phyloP scores from a whole-genome alignment of 2,113 vertebrate species.

The Mionectes macconnelli region DNA sequence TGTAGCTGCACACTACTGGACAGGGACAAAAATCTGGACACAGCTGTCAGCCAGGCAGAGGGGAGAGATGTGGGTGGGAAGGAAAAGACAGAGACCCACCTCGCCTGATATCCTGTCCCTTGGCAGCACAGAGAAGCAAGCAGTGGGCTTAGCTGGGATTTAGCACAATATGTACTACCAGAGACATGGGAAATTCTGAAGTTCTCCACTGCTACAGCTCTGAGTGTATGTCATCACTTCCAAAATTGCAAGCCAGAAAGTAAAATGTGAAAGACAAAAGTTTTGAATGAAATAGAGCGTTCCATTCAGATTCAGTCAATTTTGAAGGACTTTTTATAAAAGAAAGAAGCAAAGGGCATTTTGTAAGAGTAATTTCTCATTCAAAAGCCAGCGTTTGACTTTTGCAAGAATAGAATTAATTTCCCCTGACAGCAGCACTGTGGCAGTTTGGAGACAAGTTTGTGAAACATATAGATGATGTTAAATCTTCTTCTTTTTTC shows the following conservation, averaged over 20 bases:
- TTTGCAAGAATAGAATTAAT: not conserved
- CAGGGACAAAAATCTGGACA: not conserved
- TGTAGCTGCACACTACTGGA: not conserved
- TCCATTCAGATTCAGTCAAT: not conserved
- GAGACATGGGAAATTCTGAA: not conserved
- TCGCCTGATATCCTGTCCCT: not conserved
- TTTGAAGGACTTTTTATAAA: not conserved
- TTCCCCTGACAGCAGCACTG: not conserved
- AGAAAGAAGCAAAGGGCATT: not conserved
- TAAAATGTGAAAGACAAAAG: not conserved
- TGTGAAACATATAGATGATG: not conserved
- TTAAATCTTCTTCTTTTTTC: not conserved
- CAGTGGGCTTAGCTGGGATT: not conserved
- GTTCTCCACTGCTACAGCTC: not conserved
- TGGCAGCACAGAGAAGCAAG: not conserved
- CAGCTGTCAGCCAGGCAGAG: not conserved
- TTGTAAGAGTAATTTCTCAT: not conserved
- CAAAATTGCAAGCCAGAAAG: not conserved
- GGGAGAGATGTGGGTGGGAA: not conserved
- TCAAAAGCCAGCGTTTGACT: not conserved
- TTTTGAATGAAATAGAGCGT: conserved; percentile 39
- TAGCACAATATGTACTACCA: not conserved
- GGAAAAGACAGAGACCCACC: not conserved
- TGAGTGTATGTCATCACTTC: not conserved
- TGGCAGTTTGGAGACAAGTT: not conserved